These are phyloP conservation scores for Papilio demoleus DNA, from an alignment of 2,888 invertebrate genomes.

Conservation along the genomic window DNA sequence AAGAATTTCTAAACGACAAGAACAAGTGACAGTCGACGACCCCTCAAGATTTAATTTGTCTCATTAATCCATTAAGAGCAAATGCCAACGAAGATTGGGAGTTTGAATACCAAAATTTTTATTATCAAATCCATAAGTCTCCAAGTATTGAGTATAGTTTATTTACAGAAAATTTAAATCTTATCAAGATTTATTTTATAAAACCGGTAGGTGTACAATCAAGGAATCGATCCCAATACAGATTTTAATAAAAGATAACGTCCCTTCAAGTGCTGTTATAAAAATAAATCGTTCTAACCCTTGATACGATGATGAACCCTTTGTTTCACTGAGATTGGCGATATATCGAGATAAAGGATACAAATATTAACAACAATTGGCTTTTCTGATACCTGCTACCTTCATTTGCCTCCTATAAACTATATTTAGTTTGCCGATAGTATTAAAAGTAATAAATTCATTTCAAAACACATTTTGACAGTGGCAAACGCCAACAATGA, in stretches of 20 bases:
- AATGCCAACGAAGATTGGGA: background rate
- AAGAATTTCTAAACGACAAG: background rate
- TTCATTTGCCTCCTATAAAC: no score
- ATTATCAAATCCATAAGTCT: background rate
- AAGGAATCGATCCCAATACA: constrained; percentile 9
- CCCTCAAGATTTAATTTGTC: constrained; percentile 39
- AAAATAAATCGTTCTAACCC: background rate
- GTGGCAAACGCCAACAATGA: no score
- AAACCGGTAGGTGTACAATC: background rate
- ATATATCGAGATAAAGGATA: background rate
- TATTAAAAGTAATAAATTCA: no score
- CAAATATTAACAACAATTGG: background rate
- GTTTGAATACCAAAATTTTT: background rate
- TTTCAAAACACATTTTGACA: no score
- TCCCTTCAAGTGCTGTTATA: background rate
- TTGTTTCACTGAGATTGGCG: background rate
- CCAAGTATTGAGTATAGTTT: background rate
- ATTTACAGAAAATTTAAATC: background rate
- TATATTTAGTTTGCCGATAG: no score
- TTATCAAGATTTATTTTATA: constrained; percentile 4
- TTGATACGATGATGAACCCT: constrained; percentile 1
- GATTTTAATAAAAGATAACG: constrained; percentile 11
- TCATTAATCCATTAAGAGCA: constrained; percentile 35
- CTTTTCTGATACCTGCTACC: background rate
- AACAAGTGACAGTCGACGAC: constrained; percentile 36